Conservation (phyloP, 2,113 vertebrate genomes). For the Apistogramma diplotaenia region DNA sequence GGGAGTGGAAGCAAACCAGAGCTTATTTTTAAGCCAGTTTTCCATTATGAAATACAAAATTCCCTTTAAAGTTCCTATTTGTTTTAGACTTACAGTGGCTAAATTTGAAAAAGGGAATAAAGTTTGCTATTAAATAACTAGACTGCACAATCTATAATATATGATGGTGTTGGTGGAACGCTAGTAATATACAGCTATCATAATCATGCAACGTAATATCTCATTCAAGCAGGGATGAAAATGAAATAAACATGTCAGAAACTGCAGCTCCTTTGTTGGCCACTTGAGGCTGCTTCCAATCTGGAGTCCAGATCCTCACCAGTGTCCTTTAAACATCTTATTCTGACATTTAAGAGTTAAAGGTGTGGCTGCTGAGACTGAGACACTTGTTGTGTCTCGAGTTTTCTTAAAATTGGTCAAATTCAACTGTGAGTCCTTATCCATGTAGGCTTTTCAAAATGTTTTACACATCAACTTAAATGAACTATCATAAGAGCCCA, state of each 20-base stretch:
- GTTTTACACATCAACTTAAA: no score
- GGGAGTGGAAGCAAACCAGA: not conserved
- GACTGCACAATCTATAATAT: not conserved
- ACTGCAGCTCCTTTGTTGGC: not conserved
- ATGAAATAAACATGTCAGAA: not conserved
- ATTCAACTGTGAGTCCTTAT: no score
- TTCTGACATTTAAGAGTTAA: no score
- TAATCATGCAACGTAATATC: not conserved
- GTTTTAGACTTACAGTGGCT: not conserved
- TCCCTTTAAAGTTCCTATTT: not conserved
- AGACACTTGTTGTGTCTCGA: no score
- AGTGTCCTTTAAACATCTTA: no score
- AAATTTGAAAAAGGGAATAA: not conserved
- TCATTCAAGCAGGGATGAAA: not conserved
- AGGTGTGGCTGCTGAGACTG: no score
- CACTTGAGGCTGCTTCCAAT: no score
- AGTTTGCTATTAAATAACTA: not conserved
- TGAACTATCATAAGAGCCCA: no score
- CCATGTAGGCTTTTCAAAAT: not conserved
- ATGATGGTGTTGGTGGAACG: not conserved
- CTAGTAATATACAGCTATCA: not conserved
- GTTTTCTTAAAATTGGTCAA: no score
- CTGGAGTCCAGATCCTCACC: no score
- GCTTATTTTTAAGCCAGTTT: not conserved
- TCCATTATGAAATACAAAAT: not conserved